Conservation (phyloP, 2,888 invertebrate genomes). For the Agrochola litura region DNA sequence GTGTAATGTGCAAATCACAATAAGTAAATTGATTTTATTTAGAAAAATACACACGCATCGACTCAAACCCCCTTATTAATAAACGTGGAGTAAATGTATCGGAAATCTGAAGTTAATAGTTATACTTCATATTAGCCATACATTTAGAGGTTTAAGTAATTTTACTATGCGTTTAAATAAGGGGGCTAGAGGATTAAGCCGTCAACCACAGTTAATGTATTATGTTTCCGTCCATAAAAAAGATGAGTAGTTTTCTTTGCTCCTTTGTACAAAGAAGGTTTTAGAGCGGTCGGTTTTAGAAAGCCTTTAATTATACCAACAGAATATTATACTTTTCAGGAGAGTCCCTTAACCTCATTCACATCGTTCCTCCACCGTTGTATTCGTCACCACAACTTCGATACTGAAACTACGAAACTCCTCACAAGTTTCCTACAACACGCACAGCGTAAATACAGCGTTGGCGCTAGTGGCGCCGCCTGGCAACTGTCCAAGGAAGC, state of each 20-base stretch:
- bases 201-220: not conserved
- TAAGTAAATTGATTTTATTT: not conserved
- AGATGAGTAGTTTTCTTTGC: not conserved
- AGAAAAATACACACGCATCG: not conserved
- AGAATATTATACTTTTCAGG: constrained; percentile 83
- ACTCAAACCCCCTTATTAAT: not conserved
- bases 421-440: constrained; percentile 81
- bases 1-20: not conserved
- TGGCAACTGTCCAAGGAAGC: constrained; percentile 88
- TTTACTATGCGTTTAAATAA: not conserved
- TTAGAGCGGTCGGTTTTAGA: not conserved
- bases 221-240: not conserved
- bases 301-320: not conserved
- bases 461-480: constrained; percentile 75
- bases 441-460: constrained; percentile 83
- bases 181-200: not conserved
- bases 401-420: constrained; percentile 81
- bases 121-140: not conserved
- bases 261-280: not conserved
- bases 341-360: constrained; percentile 91
- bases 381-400: constrained; percentile 85
- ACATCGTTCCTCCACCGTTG: constrained; percentile 91
- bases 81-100: not conserved
- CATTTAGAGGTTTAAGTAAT: not conserved
- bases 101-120: no score